Percentiles rank a stretch among this genome's conserved stretches.
Conservation (phyloP, 2,888 invertebrate species). For the Portevinia maculata region DNA sequence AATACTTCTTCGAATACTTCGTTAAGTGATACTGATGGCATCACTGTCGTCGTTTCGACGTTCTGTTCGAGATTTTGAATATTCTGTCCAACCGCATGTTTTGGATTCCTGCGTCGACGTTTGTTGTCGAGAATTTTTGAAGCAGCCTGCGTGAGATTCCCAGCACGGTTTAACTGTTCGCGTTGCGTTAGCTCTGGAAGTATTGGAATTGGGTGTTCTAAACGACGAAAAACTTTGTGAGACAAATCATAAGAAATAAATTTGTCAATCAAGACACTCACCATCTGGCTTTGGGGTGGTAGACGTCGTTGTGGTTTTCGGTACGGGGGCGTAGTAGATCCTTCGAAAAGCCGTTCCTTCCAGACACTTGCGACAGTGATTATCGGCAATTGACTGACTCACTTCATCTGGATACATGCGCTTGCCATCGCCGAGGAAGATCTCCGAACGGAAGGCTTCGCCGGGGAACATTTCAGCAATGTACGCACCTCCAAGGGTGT, state of each 20-base stretch:
- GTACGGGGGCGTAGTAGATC: conserved; percentile 52
- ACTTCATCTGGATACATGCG: conserved; percentile 78
- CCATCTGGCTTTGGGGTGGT: conserved; percentile 72
- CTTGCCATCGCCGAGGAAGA: conserved; percentile 89
- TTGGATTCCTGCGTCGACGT: conserved; percentile 78
- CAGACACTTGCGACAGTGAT: conserved; percentile 79
- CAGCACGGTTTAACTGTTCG: conserved; percentile 78
- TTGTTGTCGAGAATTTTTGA: conserved; percentile 79
- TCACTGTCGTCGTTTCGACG: conserved; percentile 39
- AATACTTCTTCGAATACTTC: conserved; percentile 82
- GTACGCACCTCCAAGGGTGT: conserved; percentile 88
- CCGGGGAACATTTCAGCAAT: conserved; percentile 93
- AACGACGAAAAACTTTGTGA: not conserved
- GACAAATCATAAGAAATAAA: not conserved
- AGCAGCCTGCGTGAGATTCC: conserved; percentile 79
- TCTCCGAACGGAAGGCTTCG: conserved; percentile 86
- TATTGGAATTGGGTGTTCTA: conserved; percentile 63
- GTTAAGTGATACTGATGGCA: conserved; percentile 56
- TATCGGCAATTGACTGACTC: conserved; percentile 77
- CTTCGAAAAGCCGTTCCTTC: conserved; percentile 76
- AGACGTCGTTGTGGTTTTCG: conserved; percentile 38
- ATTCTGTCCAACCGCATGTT: conserved; percentile 76
- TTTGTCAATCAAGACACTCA: conserved; percentile 16
- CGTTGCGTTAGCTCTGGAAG: conserved; percentile 76
- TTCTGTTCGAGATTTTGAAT: conserved; percentile 70